A percentile compares a stretch with the other conserved stretches of the same genome.
phyloP scores from a whole-genome alignment of 2,797 vertebrate species.

The Furcifer pardalis region DNA sequence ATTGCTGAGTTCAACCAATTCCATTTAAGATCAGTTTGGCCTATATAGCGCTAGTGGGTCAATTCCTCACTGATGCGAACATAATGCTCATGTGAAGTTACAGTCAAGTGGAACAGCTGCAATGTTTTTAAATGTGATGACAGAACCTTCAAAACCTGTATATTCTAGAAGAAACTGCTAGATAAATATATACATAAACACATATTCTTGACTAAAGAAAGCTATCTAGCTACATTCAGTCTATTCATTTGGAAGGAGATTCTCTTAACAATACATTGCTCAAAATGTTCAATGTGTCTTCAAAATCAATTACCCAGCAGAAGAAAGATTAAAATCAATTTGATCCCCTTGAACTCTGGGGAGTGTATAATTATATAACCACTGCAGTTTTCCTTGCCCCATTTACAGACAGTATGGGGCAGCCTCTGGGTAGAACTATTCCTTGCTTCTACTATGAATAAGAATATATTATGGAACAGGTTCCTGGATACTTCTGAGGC shows the following conservation, averaged over 20 bases:
- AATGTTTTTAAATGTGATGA: not conserved
- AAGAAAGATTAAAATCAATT: not conserved
- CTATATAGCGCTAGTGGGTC: not conserved
- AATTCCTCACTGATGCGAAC: not conserved
- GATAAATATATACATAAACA: not conserved
- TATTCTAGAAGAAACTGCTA: not conserved
- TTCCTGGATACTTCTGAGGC: not conserved
- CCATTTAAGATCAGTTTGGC: not conserved
- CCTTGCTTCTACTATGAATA: not conserved
- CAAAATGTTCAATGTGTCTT: not conserved
- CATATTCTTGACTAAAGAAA: not conserved
- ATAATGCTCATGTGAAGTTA: not conserved
- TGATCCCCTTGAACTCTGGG: not conserved
- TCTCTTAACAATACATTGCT: not conserved
- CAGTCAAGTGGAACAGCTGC: not conserved
- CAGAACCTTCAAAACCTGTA: not conserved
- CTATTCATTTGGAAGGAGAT: not conserved
- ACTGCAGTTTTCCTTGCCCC: not conserved
- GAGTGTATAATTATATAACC: not conserved
- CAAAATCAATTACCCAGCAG: not conserved
- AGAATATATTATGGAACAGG: not conserved
- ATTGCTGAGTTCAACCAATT: not conserved
- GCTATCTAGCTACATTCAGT: not conserved
- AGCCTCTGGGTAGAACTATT: not conserved
- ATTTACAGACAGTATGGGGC: not conserved